phyloP scores from a whole-genome alignment of 35 echinoderm and acorn worm genomes.

The Apostichopus japonicus region DNA sequence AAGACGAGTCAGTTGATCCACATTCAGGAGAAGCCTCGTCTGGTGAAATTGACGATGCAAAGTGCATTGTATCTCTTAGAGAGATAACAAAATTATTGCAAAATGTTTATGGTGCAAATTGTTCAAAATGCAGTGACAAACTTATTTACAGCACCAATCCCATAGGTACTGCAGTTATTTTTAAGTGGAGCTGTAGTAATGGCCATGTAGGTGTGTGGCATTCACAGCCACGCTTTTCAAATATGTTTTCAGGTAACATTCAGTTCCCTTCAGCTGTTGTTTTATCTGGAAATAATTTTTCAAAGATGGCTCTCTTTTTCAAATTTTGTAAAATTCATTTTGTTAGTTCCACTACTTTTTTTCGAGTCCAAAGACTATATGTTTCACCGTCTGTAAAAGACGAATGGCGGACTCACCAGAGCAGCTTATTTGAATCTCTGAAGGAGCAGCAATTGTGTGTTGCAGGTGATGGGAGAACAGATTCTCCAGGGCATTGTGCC shows the following conservation, averaged over 20 bases:
- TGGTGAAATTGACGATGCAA: slow-evolving; percentile 23
- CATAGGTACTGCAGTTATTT: slow-evolving; percentile 20
- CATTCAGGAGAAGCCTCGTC: not conserved
- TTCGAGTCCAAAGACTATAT: slow-evolving; percentile 52
- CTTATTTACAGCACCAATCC: not conserved
- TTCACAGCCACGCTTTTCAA: slow-evolving; percentile 7
- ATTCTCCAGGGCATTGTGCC: slow-evolving; percentile 48
- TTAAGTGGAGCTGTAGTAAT: slow-evolving; percentile 28
- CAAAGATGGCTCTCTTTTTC: slow-evolving; percentile 16
- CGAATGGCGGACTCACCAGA: not conserved
- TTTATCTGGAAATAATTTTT: slow-evolving; percentile 36
- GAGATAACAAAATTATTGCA: not conserved
- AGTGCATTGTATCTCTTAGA: slow-evolving; percentile 32
- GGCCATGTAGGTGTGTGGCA: slow-evolving; percentile 15
- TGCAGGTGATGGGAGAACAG: slow-evolving; percentile 54
- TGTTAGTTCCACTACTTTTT: no score
- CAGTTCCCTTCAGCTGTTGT: slow-evolving; percentile 25
- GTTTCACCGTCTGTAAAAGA: slow-evolving; percentile 25
- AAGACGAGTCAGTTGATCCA: not conserved
- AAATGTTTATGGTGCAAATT: not conserved
- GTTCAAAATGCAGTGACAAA: not conserved
- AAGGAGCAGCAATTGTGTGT: not conserved
- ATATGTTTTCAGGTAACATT: slow-evolving; percentile 60
- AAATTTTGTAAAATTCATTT: slow-evolving; percentile 16
- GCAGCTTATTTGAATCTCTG: no score